Base-by-base conservation (phyloP, 1,140 invertebrate genomes). In the Drosophila ogumai region DNA sequence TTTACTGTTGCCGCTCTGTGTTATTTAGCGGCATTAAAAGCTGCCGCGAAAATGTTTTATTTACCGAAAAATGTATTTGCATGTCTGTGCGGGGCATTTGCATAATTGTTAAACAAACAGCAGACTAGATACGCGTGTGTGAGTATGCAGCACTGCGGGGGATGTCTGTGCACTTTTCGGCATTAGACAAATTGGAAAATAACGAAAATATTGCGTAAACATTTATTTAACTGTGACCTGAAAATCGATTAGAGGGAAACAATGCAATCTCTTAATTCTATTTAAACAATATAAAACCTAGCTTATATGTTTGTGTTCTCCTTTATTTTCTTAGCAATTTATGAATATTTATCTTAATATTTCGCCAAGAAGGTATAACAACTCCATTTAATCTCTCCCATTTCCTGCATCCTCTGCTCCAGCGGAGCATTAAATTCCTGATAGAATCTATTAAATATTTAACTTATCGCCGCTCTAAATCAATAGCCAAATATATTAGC, bases 51-150 rank as follows among this genome's bases (percentile, higher is more conserved):
- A 58, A 75, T 77, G 73, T 64, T 74, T 74, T 79, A 82, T 84
- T 84, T 82, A 74, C 71, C 34, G 49, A 59, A 75, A 65, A 50
- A 32, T 65, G 55, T 73, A 84, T 86, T 85, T 77, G 56, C 73
- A 67, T 85, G 82, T 85, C 78, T 79, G 60, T 43, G 59, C 36
- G 55, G 22, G 32, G 61, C 60, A 82, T 82, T 88, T 82, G 80
- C 79, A 86, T 85, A 86, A 86, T 81, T 86, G 78, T 38, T 60
- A 25, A 61, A 49, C 49, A 69, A 68, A 81, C 56, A 57, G 17
- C 19, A 31, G 41, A 43, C 55, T 36, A 40, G 36, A 71, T 58
- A 60, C 13, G 65, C 6, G 49, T 25, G 41, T 34, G 25, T 9
- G 17, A 46, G 56, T 69, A 46, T 73, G 55, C 57, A 40, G 38